Percentiles rank a stretch among this genome's conserved stretches.
phyloP scores from a whole-genome alignment of 2,797 vertebrate genomes.

The Botia kubotai region DNA sequence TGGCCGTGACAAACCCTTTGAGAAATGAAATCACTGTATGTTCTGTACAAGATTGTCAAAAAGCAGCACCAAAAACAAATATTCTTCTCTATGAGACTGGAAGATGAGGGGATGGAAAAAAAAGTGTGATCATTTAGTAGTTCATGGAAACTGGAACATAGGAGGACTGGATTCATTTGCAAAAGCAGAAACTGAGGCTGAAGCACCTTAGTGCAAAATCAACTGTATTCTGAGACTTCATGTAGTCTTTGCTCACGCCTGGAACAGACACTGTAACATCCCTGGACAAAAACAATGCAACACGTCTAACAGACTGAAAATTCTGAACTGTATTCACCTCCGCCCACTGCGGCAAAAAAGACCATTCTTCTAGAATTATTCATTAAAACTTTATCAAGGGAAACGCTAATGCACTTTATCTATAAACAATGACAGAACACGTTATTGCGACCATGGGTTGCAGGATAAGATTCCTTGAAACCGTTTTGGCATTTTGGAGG shows the following conservation, averaged over 20 bases:
- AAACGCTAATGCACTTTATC: constrained; percentile 72
- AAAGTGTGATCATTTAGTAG: constrained; percentile 41
- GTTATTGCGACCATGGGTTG: constrained; percentile 74
- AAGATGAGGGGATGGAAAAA: constrained; percentile 60
- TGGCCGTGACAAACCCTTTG: constrained; percentile 66
- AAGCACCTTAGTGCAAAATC: constrained; percentile 56
- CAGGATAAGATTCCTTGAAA: constrained; percentile 21
- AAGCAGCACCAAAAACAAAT: constrained; percentile 86
- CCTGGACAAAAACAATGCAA: constrained; percentile 62
- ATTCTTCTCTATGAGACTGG: constrained; percentile 58
- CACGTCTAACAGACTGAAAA: constrained; percentile 51
- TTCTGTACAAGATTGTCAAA: constrained; percentile 95
- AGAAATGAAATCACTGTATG: constrained; percentile 65
- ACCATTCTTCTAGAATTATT: constrained; percentile 42
- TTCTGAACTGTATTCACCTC: constrained; percentile 41
- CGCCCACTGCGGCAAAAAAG: background rate
- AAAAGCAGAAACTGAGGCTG: background rate
- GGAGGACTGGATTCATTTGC: constrained; percentile 4
- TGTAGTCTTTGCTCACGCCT: constrained; percentile 56
- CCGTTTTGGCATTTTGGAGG: constrained; percentile 64
- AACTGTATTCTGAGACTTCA: constrained; percentile 67
- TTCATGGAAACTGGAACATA: constrained; percentile 42
- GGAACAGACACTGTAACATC: constrained; percentile 74
- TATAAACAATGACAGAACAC: constrained; percentile 70
- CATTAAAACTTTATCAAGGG: constrained; percentile 38